Evolutionary conservation across 2,797 vertebrate species (phyloP).

Genomic region (Bovichtus diacanthus): DNA sequence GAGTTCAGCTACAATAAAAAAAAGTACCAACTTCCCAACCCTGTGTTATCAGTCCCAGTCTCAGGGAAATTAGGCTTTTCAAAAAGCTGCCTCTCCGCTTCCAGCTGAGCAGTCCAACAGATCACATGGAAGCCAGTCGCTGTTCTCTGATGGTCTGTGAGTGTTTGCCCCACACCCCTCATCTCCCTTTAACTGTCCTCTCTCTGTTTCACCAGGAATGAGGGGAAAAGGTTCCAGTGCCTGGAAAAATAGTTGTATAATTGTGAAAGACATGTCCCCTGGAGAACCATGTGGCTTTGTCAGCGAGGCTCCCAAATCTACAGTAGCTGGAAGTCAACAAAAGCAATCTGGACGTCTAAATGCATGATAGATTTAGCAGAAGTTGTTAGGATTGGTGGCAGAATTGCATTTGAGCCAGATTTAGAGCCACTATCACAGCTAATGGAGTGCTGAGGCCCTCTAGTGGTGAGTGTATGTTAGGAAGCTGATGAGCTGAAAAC

Average conservation of each 20-base stretch:
- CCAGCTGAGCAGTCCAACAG: slow-evolving; percentile 26
- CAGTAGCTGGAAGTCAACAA: slow-evolving; percentile 19
- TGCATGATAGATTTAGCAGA: slow-evolving; percentile 16
- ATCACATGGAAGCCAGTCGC: slow-evolving; percentile 37
- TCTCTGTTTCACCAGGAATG: slow-evolving; percentile 39
- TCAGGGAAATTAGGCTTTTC: slow-evolving; percentile 32
- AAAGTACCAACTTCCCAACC: background rate
- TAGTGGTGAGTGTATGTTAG: slow-evolving; percentile 43
- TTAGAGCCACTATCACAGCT: background rate
- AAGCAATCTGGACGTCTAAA: background rate
- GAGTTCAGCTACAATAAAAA: slow-evolving; percentile 4
- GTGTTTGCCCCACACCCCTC: slow-evolving; percentile 24
- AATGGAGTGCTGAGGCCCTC: slow-evolving; percentile 45
- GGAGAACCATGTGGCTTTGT: slow-evolving; percentile 21
- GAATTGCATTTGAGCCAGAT: background rate
- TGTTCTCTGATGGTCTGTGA: slow-evolving; percentile 46
- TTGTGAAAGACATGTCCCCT: slow-evolving; percentile 15
- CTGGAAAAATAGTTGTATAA: slow-evolving; percentile 43
- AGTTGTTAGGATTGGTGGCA: background rate
- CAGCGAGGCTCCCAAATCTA: background rate
- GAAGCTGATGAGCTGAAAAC: slow-evolving; percentile 4
- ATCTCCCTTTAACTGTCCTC: slow-evolving; percentile 5
- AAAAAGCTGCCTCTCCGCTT: slow-evolving; percentile 16
- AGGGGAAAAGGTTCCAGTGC: background rate
- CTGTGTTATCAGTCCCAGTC: background rate